Percentiles rank a stretch among this genome's conserved stretches.
Conservation (phyloP, 2,113 vertebrate species). For the Nothobranchius furzeri region DNA sequence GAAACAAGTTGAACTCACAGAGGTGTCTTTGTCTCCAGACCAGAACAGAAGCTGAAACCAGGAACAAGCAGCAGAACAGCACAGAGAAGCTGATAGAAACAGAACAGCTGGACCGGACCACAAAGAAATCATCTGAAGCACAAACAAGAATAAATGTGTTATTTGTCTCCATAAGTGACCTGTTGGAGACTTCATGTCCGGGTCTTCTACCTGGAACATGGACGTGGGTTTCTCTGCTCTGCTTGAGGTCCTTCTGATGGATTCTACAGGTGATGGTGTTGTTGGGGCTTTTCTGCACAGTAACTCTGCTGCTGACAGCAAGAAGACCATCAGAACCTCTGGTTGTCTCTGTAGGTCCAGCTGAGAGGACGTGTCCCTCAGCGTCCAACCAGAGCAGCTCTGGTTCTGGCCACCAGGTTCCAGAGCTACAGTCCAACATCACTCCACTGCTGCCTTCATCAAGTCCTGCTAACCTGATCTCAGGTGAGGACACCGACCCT, state of each 20-base stretch:
- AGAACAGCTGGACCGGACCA: not conserved
- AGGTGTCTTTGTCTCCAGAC: too few relatives aligned
- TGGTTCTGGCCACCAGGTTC: slow-evolving; percentile 28
- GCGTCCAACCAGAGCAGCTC: slow-evolving; percentile 19
- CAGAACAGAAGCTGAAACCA: too few relatives aligned
- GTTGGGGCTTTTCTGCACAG: slow-evolving; percentile 5
- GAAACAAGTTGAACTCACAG: too few relatives aligned
- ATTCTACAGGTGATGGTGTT: slow-evolving; percentile 9
- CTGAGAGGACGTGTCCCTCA: slow-evolving; percentile 10
- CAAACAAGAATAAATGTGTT: not conserved
- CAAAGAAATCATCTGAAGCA: slow-evolving; percentile 7
- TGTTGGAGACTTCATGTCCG: not conserved
- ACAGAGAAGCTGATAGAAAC: not conserved
- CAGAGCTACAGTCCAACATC: not conserved
- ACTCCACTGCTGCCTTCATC: not conserved
- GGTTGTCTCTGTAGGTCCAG: slow-evolving; percentile 17
- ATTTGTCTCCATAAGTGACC: not conserved
- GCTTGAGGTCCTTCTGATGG: not conserved
- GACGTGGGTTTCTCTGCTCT: slow-evolving; percentile 2
- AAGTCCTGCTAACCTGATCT: not conserved
- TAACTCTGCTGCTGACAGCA: slow-evolving; percentile 20
- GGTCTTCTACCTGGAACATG: not conserved
- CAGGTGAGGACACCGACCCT: slow-evolving; percentile 9
- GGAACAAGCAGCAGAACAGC: too few relatives aligned
- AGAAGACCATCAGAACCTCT: slow-evolving; percentile 1